Evolutionary conservation across 1,140 invertebrate genomes (phyloP).

Genomic region (Drosophila pandora): DNA sequence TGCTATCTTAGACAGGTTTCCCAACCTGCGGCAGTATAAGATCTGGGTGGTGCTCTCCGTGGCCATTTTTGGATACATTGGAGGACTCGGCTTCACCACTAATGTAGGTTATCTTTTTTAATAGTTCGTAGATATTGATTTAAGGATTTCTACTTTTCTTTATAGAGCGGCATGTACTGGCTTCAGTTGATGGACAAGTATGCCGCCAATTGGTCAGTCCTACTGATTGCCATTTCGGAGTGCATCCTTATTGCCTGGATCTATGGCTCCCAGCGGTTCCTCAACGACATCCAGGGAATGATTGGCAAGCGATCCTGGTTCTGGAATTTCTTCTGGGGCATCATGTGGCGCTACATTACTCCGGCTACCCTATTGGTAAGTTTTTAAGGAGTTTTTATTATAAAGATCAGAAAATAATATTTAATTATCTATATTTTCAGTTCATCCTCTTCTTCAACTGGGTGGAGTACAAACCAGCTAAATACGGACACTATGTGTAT

Average conservation of each 20-base stretch:
- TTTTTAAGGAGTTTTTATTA: not conserved
- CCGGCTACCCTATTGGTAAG: constrained; percentile 89
- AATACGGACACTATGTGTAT: constrained; percentile 90
- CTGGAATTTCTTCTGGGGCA: constrained; percentile 91
- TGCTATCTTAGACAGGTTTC: constrained; percentile 90
- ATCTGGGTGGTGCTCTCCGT: constrained; percentile 88
- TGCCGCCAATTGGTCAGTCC: constrained; percentile 93
- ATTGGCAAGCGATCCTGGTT: constrained; percentile 88
- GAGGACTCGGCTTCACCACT: constrained; percentile 91
- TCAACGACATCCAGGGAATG: constrained; percentile 92
- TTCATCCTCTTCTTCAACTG: constrained; percentile 93
- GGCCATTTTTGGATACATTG: constrained; percentile 89
- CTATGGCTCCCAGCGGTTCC: constrained; percentile 92
- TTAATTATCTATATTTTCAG: constrained; percentile 82
- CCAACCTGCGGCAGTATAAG: constrained; percentile 89
- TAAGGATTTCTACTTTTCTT: not conserved
- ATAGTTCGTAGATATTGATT: not conserved
- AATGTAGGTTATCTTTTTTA: constrained; percentile 85
- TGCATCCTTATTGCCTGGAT: constrained; percentile 92
- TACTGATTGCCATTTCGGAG: constrained; percentile 92
- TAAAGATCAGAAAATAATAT: not conserved
- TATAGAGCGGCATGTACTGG: constrained; percentile 93
- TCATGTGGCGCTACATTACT: constrained; percentile 91
- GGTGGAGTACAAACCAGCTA: constrained; percentile 91
- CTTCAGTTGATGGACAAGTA: constrained; percentile 94